Conservation (phyloP, 2,113 vertebrate species). For the Orcinus orca region DNA sequence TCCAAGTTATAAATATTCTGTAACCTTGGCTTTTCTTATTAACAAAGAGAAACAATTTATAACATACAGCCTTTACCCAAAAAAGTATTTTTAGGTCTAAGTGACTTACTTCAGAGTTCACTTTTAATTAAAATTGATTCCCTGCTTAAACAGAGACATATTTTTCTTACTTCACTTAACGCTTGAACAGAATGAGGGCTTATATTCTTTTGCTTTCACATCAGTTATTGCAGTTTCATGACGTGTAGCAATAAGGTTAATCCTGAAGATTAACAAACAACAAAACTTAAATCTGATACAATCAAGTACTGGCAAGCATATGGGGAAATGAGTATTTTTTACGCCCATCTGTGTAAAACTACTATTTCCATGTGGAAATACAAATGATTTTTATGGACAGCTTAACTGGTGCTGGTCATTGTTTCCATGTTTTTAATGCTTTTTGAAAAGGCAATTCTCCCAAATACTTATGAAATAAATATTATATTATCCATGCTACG, state of each 20-base stretch:
- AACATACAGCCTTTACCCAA: background rate
- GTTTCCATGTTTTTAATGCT: background rate
- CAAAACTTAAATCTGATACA: background rate
- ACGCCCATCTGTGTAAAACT: background rate
- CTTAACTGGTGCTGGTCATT: background rate
- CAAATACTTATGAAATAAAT: background rate
- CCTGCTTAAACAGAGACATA: background rate
- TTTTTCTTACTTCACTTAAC: background rate
- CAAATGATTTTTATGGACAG: background rate
- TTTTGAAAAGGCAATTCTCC: background rate
- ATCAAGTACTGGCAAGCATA: background rate
- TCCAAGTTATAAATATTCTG: constrained; percentile 14
- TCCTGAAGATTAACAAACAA: background rate
- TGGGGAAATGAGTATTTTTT: background rate
- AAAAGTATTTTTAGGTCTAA: background rate
- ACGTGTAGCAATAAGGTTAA: background rate
- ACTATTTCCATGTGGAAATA: background rate
- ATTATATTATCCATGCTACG: background rate
- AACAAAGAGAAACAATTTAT: background rate
- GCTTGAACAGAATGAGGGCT: background rate
- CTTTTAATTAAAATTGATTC: constrained; percentile 40
- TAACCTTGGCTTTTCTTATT: constrained; percentile 10
- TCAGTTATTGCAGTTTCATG: background rate
- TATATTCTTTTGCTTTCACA: background rate
- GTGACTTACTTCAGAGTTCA: background rate